Base-by-base conservation (phyloP, 2,888 invertebrate species). In the Diachrysia chrysitis region DNA sequence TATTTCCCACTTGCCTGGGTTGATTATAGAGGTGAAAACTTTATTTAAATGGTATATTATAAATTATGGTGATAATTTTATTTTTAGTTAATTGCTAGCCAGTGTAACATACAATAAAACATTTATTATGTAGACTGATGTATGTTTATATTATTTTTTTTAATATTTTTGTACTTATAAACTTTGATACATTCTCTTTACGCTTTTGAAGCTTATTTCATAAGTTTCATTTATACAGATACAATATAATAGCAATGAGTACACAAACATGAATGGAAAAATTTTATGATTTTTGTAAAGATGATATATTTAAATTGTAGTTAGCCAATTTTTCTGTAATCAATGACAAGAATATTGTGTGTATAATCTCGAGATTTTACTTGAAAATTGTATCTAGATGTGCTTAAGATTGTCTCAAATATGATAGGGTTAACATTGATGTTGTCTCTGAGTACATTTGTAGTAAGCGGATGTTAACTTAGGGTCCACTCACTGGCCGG, bases 311-410 rank as follows among this genome's bases (percentile, higher is more conserved):
- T 81, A 88, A 88, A 89, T 85, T 85, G 90, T 94, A 94, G 93
- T 82, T 94, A 94, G 94, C 90, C 84, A 93, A 93, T 93, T 91
- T 89, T 88, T 87, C 87, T 87, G 82, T 87, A 88, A 87, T 87
- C 80, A 84, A 89, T 90, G 88, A 81, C 78, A 86, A 84, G 69
- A 76, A 85, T 87, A 85, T 82, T 88, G 83, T 88, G 80, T 89
- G 87, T 88, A 87, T 87, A 84, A 82, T 83, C 81, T 81, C 76
- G 76, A 82, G 68, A 75, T 65, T 72, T 71, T 64, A 64, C 73
- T 63, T 71, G 66, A 66, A 51, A 75, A 70, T 63, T 23, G 48
- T 74, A 71, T 82, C 58, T 74, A 79, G 62, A 73, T 70, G 65
- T 83, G 74, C 74, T 73, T 78, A 59, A 64, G 58, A 64, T 73